These are phyloP conservation scores for Nephila pilipes DNA, from an alignment of 1,140 invertebrate species.

Conservation along the genomic window DNA sequence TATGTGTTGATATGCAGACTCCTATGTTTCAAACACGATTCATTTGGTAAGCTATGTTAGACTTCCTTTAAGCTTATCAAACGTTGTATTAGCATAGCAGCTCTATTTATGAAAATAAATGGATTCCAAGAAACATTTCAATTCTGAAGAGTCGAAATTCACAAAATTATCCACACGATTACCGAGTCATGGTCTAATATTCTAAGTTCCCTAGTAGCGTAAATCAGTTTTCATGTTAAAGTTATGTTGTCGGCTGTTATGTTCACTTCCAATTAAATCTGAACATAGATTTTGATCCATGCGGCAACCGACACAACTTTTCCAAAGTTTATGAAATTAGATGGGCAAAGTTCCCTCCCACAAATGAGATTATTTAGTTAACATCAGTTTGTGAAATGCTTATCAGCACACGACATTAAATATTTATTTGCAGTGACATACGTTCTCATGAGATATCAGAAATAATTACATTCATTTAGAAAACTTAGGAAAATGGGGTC, in stretches of 20 bases:
- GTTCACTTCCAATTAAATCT: neutral
- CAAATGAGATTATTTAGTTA: slow-evolving; percentile 25
- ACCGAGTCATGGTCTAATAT: neutral
- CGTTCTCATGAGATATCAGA: neutral
- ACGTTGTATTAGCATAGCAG: neutral
- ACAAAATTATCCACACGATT: neutral
- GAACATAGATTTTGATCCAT: slow-evolving; percentile 10
- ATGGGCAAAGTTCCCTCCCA: neutral
- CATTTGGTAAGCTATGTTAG: neutral
- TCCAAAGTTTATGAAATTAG: slow-evolving; percentile 13
- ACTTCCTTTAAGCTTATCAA: neutral
- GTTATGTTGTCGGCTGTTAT: slow-evolving; percentile 16
- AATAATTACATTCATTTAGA: slow-evolving; percentile 15
- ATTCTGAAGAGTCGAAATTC: neutral
- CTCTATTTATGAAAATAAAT: neutral
- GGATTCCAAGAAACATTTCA: neutral
- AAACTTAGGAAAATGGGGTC: neutral
- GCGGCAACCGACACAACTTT: neutral
- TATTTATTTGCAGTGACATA: neutral
- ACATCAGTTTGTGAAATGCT: neutral
- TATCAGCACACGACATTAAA: neutral
- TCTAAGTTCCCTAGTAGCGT: neutral
- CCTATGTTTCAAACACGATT: neutral
- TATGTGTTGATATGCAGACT: no score
- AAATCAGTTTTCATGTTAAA: neutral